Evolutionary conservation across 2,797 vertebrate genomes (phyloP).

Genomic region (Sciaenops ocellatus): DNA sequence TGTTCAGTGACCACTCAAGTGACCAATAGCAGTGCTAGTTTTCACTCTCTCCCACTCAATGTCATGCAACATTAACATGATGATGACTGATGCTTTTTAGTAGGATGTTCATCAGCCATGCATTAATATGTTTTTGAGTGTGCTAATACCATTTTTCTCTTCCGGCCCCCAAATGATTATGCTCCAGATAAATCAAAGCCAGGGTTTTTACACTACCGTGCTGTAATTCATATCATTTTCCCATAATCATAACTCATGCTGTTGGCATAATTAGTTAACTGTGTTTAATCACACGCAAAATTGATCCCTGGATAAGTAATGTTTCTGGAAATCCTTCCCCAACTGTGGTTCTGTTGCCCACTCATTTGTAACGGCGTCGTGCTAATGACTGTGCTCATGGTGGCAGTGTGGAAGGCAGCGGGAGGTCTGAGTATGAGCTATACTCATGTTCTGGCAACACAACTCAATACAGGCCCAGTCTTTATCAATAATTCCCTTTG

Average conservation of each 20-base stretch:
- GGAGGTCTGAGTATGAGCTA: conserved; percentile 24
- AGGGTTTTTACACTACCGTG: conserved; percentile 38
- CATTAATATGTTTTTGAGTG: conserved; percentile 74
- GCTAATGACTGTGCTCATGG: conserved; percentile 53
- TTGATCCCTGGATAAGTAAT: conserved; percentile 77
- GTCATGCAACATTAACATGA: conserved; percentile 67
- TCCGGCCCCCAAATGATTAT: conserved; percentile 54
- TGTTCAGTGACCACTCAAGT: not conserved
- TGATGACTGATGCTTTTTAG: conserved; percentile 59
- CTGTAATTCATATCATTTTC: conserved; percentile 74
- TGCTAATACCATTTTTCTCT: conserved; percentile 64
- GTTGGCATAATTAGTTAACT: conserved; percentile 78
- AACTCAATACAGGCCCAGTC: conserved; percentile 25
- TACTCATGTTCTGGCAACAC: conserved; percentile 32
- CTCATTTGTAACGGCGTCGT: conserved; percentile 44
- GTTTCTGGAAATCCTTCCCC: conserved; percentile 57
- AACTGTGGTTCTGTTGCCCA: conserved; percentile 49
- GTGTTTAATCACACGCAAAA: conserved; percentile 83
- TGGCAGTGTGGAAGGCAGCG: conserved; percentile 15
- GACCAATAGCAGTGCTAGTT: not conserved
- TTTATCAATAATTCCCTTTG: conserved; percentile 64
- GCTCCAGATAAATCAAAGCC: conserved; percentile 72
- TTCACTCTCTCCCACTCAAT: conserved; percentile 27
- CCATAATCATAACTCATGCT: conserved; percentile 77
- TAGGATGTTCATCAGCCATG: conserved; percentile 70